These are phyloP conservation scores for Ditylenchus dipsaci DNA, from an alignment of 1,140 invertebrate genomes.

Conservation along the genomic window DNA sequence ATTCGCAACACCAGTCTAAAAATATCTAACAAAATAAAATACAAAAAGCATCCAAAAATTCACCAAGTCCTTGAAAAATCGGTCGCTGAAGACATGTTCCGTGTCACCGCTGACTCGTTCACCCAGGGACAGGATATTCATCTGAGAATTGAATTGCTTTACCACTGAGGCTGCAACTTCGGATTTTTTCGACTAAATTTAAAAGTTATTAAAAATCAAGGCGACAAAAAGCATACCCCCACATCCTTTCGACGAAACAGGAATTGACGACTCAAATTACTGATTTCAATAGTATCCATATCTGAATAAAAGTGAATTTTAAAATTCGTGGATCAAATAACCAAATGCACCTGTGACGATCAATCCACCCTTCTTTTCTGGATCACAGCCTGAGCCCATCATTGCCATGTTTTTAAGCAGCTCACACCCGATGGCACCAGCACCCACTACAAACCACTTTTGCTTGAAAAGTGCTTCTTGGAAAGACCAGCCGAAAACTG, in stretches of 20 bases:
- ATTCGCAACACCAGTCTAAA: slow-evolving; percentile 81
- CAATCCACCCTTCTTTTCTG: slow-evolving; percentile 5
- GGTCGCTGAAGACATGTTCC: slow-evolving; percentile 86
- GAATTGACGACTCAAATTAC: slow-evolving; percentile 96
- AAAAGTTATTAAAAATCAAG: no score
- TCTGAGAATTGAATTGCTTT: slow-evolving; percentile 78
- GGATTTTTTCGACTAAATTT: slow-evolving; percentile 72
- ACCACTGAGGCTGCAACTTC: slow-evolving; percentile 76
- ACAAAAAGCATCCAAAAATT: no score
- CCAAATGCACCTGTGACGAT: slow-evolving; percentile 72
- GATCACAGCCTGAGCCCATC: no score
- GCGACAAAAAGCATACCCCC: slow-evolving; percentile 64
- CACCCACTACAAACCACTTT: slow-evolving; percentile 73
- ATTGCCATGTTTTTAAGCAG: slow-evolving; percentile 84
- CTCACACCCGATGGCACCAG: slow-evolving; percentile 96
- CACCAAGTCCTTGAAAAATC: slow-evolving; percentile 75
- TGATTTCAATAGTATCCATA: slow-evolving; percentile 89
- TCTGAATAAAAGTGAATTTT: slow-evolving; percentile 65
- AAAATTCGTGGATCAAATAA: no score
- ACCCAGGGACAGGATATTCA: slow-evolving; percentile 81
- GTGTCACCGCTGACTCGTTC: slow-evolving; percentile 91
- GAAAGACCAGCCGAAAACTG: slow-evolving; percentile 84
- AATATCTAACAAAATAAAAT: no score
- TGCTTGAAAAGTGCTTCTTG: slow-evolving; percentile 73
- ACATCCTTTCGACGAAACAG: slow-evolving; percentile 90